These are phyloP conservation scores for Eubasilissa regina DNA, from an alignment of 1,140 invertebrate species.

Conservation along the genomic window DNA sequence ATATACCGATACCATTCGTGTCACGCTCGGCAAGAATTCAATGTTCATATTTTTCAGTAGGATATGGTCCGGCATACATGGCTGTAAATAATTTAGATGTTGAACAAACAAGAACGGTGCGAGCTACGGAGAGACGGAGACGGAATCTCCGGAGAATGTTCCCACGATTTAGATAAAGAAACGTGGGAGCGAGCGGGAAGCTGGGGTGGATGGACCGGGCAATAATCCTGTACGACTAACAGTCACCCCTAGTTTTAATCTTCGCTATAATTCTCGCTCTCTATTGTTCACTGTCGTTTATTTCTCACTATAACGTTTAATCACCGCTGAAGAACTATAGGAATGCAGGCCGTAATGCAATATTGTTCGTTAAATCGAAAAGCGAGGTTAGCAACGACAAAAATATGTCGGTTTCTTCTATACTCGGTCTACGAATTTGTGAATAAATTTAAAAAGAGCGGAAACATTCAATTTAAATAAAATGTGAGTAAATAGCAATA, in stretches of 20 bases:
- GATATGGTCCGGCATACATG: conserved; percentile 3
- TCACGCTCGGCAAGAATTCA: conserved; percentile 18
- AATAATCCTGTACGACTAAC: not conserved
- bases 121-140: not conserved
- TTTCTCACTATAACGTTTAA: no score
- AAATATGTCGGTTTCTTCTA: no score
- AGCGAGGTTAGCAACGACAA: no score
- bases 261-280: not conserved
- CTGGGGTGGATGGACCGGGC: not conserved
- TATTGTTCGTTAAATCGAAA: no score
- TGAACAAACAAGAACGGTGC: not conserved
- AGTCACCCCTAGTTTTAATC: not conserved
- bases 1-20: not conserved
- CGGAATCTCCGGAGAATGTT: conserved; percentile 12
- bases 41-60: not conserved
- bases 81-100: conserved; percentile 15
- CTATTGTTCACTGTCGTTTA: no score
- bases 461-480: no score
- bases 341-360: no score
- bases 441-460: no score
- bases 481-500: no score
- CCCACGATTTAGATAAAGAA: conserved; percentile 20
- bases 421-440: no score
- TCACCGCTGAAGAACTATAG: no score
- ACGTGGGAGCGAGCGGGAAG: conserved; percentile 3